Evolutionary conservation across 2,113 vertebrate genomes (phyloP).

Genomic region (Mustela nigripes): DNA sequence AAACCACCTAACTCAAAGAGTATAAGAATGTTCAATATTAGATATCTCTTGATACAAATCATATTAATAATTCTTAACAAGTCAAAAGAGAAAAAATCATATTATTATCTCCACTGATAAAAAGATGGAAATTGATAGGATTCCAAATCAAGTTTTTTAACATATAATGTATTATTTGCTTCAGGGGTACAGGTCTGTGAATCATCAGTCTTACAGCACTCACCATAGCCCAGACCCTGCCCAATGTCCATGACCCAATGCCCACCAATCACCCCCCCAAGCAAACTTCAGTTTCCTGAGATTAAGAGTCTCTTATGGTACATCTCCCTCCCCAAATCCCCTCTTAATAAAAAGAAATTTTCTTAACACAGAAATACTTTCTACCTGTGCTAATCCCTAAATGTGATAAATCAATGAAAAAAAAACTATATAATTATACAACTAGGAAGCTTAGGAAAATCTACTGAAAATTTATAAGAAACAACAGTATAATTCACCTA

Average conservation of each 20-base stretch:
- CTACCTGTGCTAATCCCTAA: neutral
- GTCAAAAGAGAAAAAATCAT: conserved; percentile 2
- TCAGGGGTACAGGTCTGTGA: too few relatives aligned
- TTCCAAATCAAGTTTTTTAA: neutral
- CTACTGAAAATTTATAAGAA: neutral
- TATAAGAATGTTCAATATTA: neutral
- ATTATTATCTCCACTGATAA: neutral
- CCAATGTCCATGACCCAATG: too few relatives aligned
- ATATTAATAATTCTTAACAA: neutral
- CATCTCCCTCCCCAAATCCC: neutral
- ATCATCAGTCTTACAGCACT: too few relatives aligned
- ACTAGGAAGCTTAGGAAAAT: neutral
- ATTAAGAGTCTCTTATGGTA: too few relatives aligned
- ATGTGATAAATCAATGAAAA: neutral
- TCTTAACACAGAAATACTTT: neutral
- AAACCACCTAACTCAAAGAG: conserved; percentile 10
- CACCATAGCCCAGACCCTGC: too few relatives aligned
- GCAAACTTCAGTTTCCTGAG: too few relatives aligned
- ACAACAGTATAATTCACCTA: neutral
- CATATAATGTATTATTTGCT: too few relatives aligned
- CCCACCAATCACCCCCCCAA: too few relatives aligned
- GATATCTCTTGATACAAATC: neutral
- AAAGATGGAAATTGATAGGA: neutral
- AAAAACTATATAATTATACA: neutral
- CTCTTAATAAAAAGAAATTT: neutral